Percentiles rank a stretch among this genome's conserved stretches.
Conservation (phyloP, 2,888 invertebrate species). For the Timema podura region DNA sequence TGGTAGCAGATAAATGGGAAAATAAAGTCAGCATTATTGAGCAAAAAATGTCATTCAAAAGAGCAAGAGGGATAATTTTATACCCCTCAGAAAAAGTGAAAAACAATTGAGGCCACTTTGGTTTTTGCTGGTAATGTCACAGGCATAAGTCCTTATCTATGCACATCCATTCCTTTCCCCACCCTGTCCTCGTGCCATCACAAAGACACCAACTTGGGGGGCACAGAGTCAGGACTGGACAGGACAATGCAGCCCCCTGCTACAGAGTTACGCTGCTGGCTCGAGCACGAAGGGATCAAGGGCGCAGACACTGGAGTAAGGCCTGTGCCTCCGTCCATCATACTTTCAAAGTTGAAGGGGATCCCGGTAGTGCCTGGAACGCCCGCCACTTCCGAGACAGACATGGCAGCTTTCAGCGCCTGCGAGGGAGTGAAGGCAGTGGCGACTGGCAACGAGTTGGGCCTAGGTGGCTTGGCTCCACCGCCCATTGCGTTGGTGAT, state of each 20-base stretch:
- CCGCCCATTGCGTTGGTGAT: slow-evolving; percentile 24
- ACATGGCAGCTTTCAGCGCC: slow-evolving; percentile 39
- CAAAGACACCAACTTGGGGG: slow-evolving; percentile 78
- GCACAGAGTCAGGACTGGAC: slow-evolving; percentile 66
- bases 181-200: slow-evolving; percentile 49
- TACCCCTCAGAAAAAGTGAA: not conserved
- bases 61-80: not conserved
- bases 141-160: slow-evolving; percentile 15
- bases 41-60: slow-evolving; percentile 23
- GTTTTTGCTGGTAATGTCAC: slow-evolving; percentile 16
- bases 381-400: slow-evolving; percentile 65
- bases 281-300: slow-evolving; percentile 62
- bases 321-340: slow-evolving; percentile 92
- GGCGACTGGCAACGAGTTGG: slow-evolving; percentile 44
- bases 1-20: slow-evolving; percentile 22
- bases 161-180: slow-evolving; percentile 24
- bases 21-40: slow-evolving; percentile 21
- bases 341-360: slow-evolving; percentile 85
- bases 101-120: slow-evolving; percentile 29
- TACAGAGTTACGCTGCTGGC: slow-evolving; percentile 62
- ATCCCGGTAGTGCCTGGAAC: slow-evolving; percentile 83
- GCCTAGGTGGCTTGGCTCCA: slow-evolving; percentile 39
- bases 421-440: slow-evolving; percentile 39
- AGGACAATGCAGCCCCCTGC: slow-evolving; percentile 49
- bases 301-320: slow-evolving; percentile 74